These are phyloP conservation scores for Tor tambroides DNA, from an alignment of 2,113 vertebrate species.

Conservation along the genomic window DNA sequence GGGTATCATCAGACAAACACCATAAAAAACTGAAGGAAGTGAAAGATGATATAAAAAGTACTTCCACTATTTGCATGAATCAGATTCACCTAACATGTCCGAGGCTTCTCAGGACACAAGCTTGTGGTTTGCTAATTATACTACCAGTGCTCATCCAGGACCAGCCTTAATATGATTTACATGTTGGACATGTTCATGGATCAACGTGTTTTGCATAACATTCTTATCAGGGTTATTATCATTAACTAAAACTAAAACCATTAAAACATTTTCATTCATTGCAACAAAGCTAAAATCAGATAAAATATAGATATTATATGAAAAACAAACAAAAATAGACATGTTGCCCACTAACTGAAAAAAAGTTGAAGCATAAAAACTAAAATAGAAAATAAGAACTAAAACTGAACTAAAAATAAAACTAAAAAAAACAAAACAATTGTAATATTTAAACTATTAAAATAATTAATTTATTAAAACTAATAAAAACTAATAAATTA, in stretches of 20 bases:
- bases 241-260: not conserved
- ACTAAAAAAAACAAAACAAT: not conserved
- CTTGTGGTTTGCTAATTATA: not conserved
- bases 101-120: not conserved
- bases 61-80: conserved; percentile 14
- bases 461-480: not conserved
- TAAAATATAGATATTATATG: not conserved
- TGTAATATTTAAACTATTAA: not conserved
- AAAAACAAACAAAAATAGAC: not conserved
- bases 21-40: not conserved
- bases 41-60: not conserved
- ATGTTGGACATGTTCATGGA: not conserved
- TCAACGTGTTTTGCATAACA: not conserved
- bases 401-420: not conserved
- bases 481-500: not conserved
- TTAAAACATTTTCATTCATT: not conserved
- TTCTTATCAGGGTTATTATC: not conserved
- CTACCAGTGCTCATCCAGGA: not conserved
- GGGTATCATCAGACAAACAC: not conserved
- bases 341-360: not conserved
- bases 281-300: not conserved
- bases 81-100: not conserved
- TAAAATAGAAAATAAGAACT: not conserved
- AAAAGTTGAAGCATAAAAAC: not conserved
- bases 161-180: not conserved